Percentiles rank a stretch among this genome's conserved stretches.
Conservation (phyloP, 2,113 vertebrate species). For the Xiphias gladius region DNA sequence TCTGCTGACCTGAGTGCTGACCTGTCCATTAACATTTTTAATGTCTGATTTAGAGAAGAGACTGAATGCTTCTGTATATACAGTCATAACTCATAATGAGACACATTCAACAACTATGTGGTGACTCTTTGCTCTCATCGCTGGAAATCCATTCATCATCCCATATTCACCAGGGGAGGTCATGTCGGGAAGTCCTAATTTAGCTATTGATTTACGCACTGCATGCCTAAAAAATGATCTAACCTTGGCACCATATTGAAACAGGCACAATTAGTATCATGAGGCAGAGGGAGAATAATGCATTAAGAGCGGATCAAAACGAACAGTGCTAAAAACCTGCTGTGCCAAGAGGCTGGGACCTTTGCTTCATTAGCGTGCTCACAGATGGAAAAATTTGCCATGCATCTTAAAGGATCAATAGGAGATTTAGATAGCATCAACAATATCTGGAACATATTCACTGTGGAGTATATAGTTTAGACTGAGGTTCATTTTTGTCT, state of each 20-base stretch:
- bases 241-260: slow-evolving; percentile 74
- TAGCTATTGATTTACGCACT: slow-evolving; percentile 63
- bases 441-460: slow-evolving; percentile 23
- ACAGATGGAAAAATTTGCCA: slow-evolving; percentile 5
- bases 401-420: slow-evolving; percentile 34
- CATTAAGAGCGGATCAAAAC: slow-evolving; percentile 75
- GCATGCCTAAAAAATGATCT: slow-evolving; percentile 72
- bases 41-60: not conserved
- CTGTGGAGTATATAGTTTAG: not conserved
- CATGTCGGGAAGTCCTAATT: slow-evolving; percentile 50
- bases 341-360: slow-evolving; percentile 48
- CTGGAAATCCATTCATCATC: slow-evolving; percentile 67
- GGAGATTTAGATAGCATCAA: slow-evolving; percentile 17
- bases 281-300: slow-evolving; percentile 67
- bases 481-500: not conserved
- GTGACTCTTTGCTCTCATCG: slow-evolving; percentile 34
- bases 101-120: slow-evolving; percentile 17
- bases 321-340: slow-evolving; percentile 58
- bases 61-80: not conserved
- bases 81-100: slow-evolving; percentile 33
- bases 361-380: slow-evolving; percentile 53
- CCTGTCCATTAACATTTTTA: not conserved
- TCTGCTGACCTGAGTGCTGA: not conserved
- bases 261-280: slow-evolving; percentile 63
- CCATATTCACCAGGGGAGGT: slow-evolving; percentile 42